A percentile compares a stretch with the other conserved stretches of the same genome.
Evolutionary conservation across 1,140 invertebrate genomes (phyloP).

Genomic region (Drosophila eugracilis): DNA sequence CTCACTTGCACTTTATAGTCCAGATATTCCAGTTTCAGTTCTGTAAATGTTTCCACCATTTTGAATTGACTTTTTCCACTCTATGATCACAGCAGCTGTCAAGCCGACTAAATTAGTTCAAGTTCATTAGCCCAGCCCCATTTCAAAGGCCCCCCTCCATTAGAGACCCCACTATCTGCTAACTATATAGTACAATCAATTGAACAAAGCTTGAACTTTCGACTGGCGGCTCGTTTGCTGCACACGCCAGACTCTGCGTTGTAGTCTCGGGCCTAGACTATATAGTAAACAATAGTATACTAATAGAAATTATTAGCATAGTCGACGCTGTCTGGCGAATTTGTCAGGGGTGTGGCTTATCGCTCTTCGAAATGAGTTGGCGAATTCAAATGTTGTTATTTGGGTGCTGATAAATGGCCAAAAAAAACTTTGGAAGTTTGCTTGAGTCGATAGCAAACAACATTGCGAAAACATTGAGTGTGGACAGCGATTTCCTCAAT

Average conservation of each 20-base stretch:
- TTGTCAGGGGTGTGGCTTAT: slow-evolving; percentile 57
- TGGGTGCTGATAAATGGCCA: slow-evolving; percentile 8
- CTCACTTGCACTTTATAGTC: slow-evolving; percentile 1
- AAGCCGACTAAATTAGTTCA: slow-evolving; percentile 57
- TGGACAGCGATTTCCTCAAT: slow-evolving; percentile 7
- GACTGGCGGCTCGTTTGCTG: slow-evolving; percentile 48
- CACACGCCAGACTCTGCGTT: slow-evolving; percentile 42
- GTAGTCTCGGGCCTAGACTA: slow-evolving; percentile 22
- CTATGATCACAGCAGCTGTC: slow-evolving; percentile 31
- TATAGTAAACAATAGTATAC: slow-evolving; percentile 45
- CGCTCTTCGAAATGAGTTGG: slow-evolving; percentile 46
- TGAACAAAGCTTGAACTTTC: slow-evolving; percentile 58
- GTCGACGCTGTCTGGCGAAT: slow-evolving; percentile 54
- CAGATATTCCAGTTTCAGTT: background rate
- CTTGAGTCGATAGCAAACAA: slow-evolving; percentile 29
- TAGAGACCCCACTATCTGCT: background rate
- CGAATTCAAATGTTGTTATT: slow-evolving; percentile 23
- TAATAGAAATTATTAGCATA: slow-evolving; percentile 41
- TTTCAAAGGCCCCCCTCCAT: background rate
- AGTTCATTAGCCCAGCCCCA: slow-evolving; percentile 59
- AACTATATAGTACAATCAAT: slow-evolving; percentile 43
- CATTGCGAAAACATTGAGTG: slow-evolving; percentile 26
- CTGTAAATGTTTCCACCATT: too few relatives aligned
- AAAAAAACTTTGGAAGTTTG: slow-evolving; percentile 36
- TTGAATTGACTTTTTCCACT: slow-evolving; percentile 2